Percentiles rank a stretch among this genome's conserved stretches.
These are phyloP conservation scores for Tubiluchus corallicola DNA, from an alignment of 2,888 invertebrate genomes.

Conservation along the genomic window DNA sequence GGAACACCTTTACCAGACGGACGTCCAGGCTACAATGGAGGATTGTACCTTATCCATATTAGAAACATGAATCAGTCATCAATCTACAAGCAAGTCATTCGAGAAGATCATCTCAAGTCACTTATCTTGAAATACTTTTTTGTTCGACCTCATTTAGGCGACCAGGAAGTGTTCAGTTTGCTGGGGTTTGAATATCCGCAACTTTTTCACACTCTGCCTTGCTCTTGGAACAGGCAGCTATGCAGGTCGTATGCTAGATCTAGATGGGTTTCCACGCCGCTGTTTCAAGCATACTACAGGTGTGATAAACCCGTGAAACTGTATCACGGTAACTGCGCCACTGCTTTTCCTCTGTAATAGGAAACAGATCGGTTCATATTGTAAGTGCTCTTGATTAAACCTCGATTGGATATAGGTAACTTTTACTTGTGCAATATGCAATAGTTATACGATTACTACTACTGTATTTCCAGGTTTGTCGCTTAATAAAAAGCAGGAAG, in stretches of 20 bases:
- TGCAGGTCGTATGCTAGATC: conserved; percentile 54
- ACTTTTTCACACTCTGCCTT: conserved; percentile 49
- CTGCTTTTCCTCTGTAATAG: no score
- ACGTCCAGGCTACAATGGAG: conserved; percentile 57
- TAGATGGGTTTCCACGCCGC: neutral
- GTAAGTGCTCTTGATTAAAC: no score
- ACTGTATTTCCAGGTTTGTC: no score
- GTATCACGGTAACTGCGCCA: conserved; percentile 56
- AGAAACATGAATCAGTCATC: conserved; percentile 43
- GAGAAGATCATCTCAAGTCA: neutral
- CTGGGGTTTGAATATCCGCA: conserved; percentile 45
- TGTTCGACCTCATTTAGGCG: conserved; percentile 46
- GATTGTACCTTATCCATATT: conserved; percentile 50
- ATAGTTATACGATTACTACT: no score
- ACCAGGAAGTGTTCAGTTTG: conserved; percentile 60
- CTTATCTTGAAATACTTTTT: neutral
- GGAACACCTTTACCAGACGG: conserved; percentile 37
- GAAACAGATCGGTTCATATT: no score
- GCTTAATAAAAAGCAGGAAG: no score
- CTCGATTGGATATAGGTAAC: no score
- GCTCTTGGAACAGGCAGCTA: conserved; percentile 59
- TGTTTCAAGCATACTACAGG: conserved; percentile 47
- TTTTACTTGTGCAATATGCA: no score
- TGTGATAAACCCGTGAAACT: conserved; percentile 45
- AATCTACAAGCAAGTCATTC: conserved; percentile 37